Conservation (phyloP, 2,797 vertebrate species). For the Zenarchopterus dispar region DNA sequence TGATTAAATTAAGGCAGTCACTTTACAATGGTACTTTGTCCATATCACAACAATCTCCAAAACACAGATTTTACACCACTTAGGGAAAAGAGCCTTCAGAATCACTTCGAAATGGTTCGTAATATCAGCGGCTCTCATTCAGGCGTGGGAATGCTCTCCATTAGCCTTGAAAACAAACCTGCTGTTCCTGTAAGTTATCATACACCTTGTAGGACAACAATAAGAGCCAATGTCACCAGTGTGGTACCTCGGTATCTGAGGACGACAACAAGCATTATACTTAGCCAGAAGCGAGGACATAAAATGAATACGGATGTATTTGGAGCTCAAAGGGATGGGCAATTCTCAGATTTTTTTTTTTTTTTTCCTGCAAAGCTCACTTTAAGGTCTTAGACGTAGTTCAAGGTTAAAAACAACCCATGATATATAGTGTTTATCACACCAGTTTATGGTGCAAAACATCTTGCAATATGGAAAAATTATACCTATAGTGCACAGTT, state of each 20-base stretch:
- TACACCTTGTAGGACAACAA: conserved; percentile 60
- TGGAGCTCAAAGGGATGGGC: conserved; percentile 16
- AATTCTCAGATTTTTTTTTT: not conserved
- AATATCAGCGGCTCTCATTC: conserved; percentile 43
- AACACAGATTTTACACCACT: conserved; percentile 30
- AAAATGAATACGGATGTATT: conserved; percentile 15
- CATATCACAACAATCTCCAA: not conserved
- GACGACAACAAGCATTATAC: conserved; percentile 38
- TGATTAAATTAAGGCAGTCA: conserved; percentile 41
- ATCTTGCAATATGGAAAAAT: not conserved
- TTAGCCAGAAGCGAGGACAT: conserved; percentile 31
- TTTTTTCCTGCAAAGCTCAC: no score
- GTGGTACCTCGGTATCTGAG: conserved; percentile 34
- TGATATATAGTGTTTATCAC: not conserved
- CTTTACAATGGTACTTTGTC: not conserved
- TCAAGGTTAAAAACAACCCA: not conserved
- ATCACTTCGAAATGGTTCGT: conserved; percentile 45
- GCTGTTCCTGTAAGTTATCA: conserved; percentile 62
- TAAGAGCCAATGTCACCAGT: conserved; percentile 51
- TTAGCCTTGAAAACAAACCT: conserved; percentile 66
- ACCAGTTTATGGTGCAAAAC: not conserved
- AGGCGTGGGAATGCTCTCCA: conserved; percentile 46
- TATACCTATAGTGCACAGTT: not conserved
- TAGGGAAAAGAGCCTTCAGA: conserved; percentile 32
- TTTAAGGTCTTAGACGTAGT: no score